Evolutionary conservation across 2,797 vertebrate species (phyloP).

Genomic region (Lepus oiostolus): DNA sequence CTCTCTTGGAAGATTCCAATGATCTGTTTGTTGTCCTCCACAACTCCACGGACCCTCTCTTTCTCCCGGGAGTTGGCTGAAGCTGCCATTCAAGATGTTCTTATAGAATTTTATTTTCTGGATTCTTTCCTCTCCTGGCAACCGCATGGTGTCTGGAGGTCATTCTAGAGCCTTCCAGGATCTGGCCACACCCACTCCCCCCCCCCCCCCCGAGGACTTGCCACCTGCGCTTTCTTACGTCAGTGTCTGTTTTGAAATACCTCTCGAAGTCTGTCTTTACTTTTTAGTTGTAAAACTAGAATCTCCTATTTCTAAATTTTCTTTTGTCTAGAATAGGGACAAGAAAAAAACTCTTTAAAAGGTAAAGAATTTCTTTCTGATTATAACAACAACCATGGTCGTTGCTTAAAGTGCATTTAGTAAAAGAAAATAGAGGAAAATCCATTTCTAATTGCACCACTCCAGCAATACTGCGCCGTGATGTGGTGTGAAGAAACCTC

Average conservation of each 20-base stretch:
- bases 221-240: not conserved
- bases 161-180: constrained; percentile 12
- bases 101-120: not conserved
- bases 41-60: not conserved
- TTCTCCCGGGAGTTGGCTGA: not conserved
- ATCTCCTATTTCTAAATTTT: not conserved
- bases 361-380: not conserved
- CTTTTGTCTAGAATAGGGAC: not conserved
- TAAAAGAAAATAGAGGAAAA: not conserved
- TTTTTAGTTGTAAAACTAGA: not conserved
- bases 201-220: not conserved
- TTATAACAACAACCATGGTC: not conserved
- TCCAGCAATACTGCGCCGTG: not conserved
- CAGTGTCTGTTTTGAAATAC: not conserved
- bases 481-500: not conserved
- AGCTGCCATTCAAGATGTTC: not conserved
- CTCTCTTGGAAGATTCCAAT: not conserved
- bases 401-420: not conserved
- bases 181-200: not conserved
- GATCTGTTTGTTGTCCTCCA: constrained; percentile 19
- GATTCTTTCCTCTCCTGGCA: not conserved
- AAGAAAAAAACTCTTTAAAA: not conserved
- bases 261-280: not conserved
- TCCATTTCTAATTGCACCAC: not conserved
- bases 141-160: fast-evolving